phyloP scores from a whole-genome alignment of 2,797 vertebrate species.

The Amphiprion clarkii region DNA sequence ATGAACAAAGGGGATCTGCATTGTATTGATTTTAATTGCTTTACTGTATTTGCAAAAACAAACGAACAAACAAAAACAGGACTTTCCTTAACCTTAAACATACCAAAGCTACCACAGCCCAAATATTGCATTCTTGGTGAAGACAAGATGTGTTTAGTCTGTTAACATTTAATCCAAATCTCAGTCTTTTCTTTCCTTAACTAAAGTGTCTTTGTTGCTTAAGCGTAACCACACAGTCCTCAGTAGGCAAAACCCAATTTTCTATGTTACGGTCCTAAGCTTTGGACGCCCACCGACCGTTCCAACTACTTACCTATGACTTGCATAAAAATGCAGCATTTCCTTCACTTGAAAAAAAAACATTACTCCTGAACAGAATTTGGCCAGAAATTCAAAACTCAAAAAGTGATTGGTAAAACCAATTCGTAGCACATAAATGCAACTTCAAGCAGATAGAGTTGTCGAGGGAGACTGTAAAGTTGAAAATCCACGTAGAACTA shows the following conservation, averaged over 20 bases:
- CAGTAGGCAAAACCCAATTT: background rate
- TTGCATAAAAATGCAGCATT: background rate
- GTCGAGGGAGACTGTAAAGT: background rate
- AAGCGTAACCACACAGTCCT: slow-evolving; percentile 1
- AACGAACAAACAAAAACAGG: too few species aligned
- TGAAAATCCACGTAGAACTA: background rate
- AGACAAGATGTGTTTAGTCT: too few species aligned
- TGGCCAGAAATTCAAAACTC: background rate
- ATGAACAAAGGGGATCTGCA: background rate
- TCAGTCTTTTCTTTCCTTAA: background rate
- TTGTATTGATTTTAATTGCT: too few species aligned
- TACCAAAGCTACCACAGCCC: too few species aligned
- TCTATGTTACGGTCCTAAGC: background rate
- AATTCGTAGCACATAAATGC: background rate
- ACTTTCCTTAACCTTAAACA: too few species aligned
- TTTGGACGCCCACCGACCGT: background rate
- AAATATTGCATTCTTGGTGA: too few species aligned
- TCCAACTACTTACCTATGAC: background rate
- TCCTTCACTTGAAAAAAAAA: background rate
- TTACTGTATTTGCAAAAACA: too few species aligned
- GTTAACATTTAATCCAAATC: background rate
- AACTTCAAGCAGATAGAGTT: background rate
- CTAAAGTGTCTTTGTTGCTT: background rate
- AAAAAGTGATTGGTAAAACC: background rate
- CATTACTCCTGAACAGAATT: background rate